Conservation (phyloP, 2,113 vertebrate species). For the Erythrocercus mccallii region DNA sequence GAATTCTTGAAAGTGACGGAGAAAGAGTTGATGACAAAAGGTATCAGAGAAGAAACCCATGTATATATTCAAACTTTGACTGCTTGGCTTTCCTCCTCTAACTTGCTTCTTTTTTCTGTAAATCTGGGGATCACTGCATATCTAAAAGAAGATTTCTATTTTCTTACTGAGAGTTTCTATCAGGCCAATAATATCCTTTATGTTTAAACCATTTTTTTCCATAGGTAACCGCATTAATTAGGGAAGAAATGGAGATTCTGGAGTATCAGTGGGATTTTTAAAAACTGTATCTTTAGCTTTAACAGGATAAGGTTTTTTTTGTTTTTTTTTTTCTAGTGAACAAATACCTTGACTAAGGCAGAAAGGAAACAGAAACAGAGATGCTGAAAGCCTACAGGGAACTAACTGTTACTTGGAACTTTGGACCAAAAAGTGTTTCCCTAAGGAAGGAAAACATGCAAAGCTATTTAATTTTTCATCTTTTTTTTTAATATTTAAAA, state of each 20-base stretch:
- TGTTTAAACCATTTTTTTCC: neutral
- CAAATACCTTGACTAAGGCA: neutral
- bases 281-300: neutral
- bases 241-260: neutral
- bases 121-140: neutral
- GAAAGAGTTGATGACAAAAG: neutral
- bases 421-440: neutral
- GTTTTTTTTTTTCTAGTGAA: neutral
- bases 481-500: conserved; percentile 38
- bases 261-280: neutral
- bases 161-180: neutral
- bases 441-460: neutral
- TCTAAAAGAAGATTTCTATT: neutral
- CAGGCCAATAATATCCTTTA: neutral
- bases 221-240: neutral
- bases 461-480: conserved; percentile 14
- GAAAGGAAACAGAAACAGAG: neutral
- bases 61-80: neutral
- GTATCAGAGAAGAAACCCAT: neutral
- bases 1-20: neutral
- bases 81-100: neutral
- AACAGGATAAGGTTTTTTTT: neutral
- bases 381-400: neutral
- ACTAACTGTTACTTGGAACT: neutral
- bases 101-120: neutral